Evolutionary conservation across 2,888 invertebrate species (phyloP).

Genomic region (Xanthorhoe designata): DNA sequence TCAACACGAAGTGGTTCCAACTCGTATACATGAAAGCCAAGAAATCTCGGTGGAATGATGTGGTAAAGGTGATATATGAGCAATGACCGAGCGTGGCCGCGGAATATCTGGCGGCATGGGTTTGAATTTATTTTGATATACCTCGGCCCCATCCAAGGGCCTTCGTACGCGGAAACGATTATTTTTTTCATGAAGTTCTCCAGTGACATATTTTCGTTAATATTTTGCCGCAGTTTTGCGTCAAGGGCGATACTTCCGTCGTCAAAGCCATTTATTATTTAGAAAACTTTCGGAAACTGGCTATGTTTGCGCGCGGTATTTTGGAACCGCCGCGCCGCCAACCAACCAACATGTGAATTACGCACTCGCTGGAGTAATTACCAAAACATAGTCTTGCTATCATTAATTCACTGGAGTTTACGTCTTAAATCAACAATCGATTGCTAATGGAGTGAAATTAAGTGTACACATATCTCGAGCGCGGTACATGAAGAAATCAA

Average conservation of each 20-base stretch:
- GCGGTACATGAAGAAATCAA: slow-evolving; percentile 13
- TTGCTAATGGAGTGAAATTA: slow-evolving; percentile 72
- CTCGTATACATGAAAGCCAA: slow-evolving; percentile 49
- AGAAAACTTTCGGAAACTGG: slow-evolving; percentile 66
- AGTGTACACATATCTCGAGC: slow-evolving; percentile 50
- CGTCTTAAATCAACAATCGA: slow-evolving; percentile 67
- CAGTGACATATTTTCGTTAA: slow-evolving; percentile 63
- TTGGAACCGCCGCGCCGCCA: slow-evolving; percentile 58
- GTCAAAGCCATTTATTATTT: slow-evolving; percentile 71
- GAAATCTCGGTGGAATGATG: slow-evolving; percentile 44
- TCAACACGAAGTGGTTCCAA: slow-evolving; percentile 47
- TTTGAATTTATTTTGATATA: slow-evolving; percentile 66
- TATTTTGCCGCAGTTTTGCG: slow-evolving; percentile 59
- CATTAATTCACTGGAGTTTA: slow-evolving; percentile 71
- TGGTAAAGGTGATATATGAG: slow-evolving; percentile 41
- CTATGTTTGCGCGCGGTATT: slow-evolving; percentile 70
- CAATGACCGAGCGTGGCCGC: slow-evolving; percentile 40
- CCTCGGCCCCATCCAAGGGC: slow-evolving; percentile 54
- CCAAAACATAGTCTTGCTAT: slow-evolving; percentile 61
- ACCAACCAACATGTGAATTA: slow-evolving; percentile 61
- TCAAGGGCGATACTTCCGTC: slow-evolving; percentile 72
- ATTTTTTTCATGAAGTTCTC: slow-evolving; percentile 58
- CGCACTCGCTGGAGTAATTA: slow-evolving; percentile 61
- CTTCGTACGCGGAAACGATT: slow-evolving; percentile 57
- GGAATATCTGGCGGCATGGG: slow-evolving; percentile 50